Base-by-base conservation (phyloP, 2,888 invertebrate genomes). In the Caenorhabditis imperialis region DNA sequence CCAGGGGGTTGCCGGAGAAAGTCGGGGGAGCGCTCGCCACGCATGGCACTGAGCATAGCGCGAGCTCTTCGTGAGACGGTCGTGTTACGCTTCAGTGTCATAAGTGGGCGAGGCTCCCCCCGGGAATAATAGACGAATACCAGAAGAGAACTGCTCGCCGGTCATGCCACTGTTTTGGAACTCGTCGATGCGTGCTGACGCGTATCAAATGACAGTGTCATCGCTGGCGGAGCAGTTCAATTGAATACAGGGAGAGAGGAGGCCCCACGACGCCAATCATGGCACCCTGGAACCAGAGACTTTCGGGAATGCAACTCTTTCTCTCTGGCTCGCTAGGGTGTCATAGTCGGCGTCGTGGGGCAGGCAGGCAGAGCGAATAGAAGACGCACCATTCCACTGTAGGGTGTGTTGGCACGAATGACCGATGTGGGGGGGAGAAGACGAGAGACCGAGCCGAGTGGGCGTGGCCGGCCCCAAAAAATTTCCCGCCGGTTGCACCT, bases 271-370 rank as follows among this genome's bases (percentile, higher is more conserved):
- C 51, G 51, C 51, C 51, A 23, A 18, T 23, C 30, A 37, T 37
- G 20, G 22, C 51, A 51, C 51, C 37, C 14, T 37, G 18, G 20
- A 47, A 25, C 10, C 47, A 47, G 23, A 4, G 42, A 42, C 20
- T 20, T 16, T 20, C 5, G 3, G n/a, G 10, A 47, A 30, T 30
- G 30, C 7, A n/a, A n/a, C n/a, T n/a, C n/a, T n/a, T n/a, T 10
- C 30, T 25, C 25, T 3, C 3, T 25, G 47, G 47, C 16, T 53
- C 35, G 57, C 57, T 20, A 45, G 14, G 20, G 57, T 57, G 57
- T 57, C 57, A 57, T 57, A 33, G 16, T 35, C 40, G 57, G 57
- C 57, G 57, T 10, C 30, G 30, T 30, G 7, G n/a, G n/a, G n/a
- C n/a, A n/a, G n/a, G n/a, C n/a, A n/a, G n/a, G n/a, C n/a, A n/a